Evolutionary conservation across 1,140 invertebrate genomes (phyloP), one percentile per base, ranked within the genome.

Genomic region (Laodelphax striatellus): DNA sequence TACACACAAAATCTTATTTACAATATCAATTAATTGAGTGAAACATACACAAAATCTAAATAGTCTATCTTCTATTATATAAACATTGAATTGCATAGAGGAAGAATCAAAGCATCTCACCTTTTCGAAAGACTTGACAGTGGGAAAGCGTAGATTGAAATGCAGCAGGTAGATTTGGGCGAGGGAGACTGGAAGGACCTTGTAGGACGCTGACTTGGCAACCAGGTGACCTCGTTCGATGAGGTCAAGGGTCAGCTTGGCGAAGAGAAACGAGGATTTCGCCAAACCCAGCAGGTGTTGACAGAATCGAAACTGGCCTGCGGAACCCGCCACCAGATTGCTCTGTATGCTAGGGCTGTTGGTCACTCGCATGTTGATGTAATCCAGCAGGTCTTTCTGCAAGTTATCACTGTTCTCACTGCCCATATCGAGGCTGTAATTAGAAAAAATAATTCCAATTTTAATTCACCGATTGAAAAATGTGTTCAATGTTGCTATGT

Each of bases 111-210:
- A 38, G 11, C 3, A 43, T 44, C 61, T 68, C 11, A 92, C 86
- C 73, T 92, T 92, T 64, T 95, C 90, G 72, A 93, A 97, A 0
- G 92, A 91, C 38, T 88, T 79, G 0, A 86, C 81, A 13, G 91
- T 96, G 16, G 92, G 92, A 73, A 97, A 98, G 64, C 86, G 77
- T 22, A 96, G 74, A 77, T 97, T 97, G 72, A 97, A 97, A 74
- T 94, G 87, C 10, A 98, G 75, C 60, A 92, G 76, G 71, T 95
- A 97, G 68, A 98, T 91, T 75, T 98, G 92, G 0, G 88, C 86
- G 19, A 98, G 74, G 2, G 90, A 92, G 34, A 94, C 88, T 1
- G 95, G 95, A 17, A 98, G 77, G 17, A 90, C 90, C 80, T 96
- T 92, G 73, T 95, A 93, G 68, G 90, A 90, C 0, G 88, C 83